phyloP scores from a whole-genome alignment of 64 coral and sea anemone genomes.

The Actinia tenebrosa region DNA sequence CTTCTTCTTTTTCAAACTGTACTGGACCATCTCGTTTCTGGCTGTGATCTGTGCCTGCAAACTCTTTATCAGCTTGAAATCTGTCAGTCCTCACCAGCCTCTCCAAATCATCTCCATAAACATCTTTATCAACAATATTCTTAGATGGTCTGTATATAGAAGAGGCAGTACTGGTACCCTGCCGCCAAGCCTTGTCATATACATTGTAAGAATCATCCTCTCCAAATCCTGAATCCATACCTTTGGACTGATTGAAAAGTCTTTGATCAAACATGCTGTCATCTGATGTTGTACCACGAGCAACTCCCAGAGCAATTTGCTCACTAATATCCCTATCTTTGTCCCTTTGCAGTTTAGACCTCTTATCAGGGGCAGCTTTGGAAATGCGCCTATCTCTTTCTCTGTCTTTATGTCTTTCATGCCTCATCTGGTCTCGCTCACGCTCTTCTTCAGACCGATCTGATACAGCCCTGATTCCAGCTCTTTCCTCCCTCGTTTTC shows the following conservation, averaged over 20 bases:
- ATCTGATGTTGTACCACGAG: slow-evolving; percentile 65
- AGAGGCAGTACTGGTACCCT: slow-evolving; percentile 77
- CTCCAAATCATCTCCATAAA: slow-evolving; percentile 95
- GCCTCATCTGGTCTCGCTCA: slow-evolving; percentile 82
- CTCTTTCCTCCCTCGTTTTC: slow-evolving; percentile 78
- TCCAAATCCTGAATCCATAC: slow-evolving; percentile 91
- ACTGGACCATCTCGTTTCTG: slow-evolving; percentile 94
- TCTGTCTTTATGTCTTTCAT: slow-evolving; percentile 94
- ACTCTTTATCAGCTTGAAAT: slow-evolving; percentile 93
- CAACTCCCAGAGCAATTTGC: slow-evolving; percentile 92
- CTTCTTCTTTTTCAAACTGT: slow-evolving; percentile 92
- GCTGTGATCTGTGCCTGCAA: slow-evolving; percentile 88
- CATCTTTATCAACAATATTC: slow-evolving; percentile 75
- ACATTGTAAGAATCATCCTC: slow-evolving; percentile 94
- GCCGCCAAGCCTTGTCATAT: slow-evolving; percentile 91
- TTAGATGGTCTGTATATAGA: slow-evolving; percentile 88
- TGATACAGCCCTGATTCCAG: slow-evolving; percentile 69
- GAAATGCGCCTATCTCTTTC: slow-evolving; percentile 90
- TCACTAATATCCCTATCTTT: slow-evolving; percentile 98
- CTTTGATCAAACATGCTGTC: slow-evolving; percentile 98
- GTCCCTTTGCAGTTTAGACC: slow-evolving; percentile 96
- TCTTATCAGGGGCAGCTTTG: slow-evolving; percentile 93
- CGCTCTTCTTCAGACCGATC: slow-evolving; percentile 77
- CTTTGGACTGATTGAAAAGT: slow-evolving; percentile 94
- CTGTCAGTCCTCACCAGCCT: slow-evolving; percentile 90